Conservation (phyloP, 2,797 vertebrate species). For the Bradypodion pumilum region DNA sequence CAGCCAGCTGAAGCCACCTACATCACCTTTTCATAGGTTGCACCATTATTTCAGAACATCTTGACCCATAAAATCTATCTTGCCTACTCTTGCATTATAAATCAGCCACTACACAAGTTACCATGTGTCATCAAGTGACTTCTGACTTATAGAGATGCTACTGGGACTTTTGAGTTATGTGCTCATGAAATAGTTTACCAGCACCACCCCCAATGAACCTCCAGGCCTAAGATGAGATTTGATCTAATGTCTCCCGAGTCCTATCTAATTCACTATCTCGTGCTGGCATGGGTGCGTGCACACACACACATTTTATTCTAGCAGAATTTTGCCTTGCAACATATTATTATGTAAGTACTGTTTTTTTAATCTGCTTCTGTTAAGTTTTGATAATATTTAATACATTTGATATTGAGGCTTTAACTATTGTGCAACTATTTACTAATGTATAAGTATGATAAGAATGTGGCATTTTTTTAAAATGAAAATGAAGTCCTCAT, state of each 20-base stretch:
- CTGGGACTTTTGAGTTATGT: too few relatives aligned
- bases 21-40: not conserved
- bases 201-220: too few relatives aligned
- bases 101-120: not conserved
- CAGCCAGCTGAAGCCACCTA: not conserved
- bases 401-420: not conserved
- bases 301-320: too few relatives aligned
- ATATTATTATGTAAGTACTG: not conserved
- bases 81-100: not conserved
- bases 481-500: slow-evolving; percentile 51
- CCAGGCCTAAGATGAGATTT: too few relatives aligned
- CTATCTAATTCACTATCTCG: too few relatives aligned
- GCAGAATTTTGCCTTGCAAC: not conserved
- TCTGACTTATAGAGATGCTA: too few relatives aligned
- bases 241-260: too few relatives aligned
- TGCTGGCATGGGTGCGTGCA: too few relatives aligned
- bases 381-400: not conserved
- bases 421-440: not conserved
- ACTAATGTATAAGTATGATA: not conserved
- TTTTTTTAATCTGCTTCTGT: not conserved
- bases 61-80: not conserved
- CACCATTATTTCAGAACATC: not conserved
- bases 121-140: too few relatives aligned
- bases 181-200: too few relatives aligned
- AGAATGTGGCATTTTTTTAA: not conserved